Evolutionary conservation across 2,888 invertebrate genomes (phyloP).

Genomic region (Mycalesis mineus): DNA sequence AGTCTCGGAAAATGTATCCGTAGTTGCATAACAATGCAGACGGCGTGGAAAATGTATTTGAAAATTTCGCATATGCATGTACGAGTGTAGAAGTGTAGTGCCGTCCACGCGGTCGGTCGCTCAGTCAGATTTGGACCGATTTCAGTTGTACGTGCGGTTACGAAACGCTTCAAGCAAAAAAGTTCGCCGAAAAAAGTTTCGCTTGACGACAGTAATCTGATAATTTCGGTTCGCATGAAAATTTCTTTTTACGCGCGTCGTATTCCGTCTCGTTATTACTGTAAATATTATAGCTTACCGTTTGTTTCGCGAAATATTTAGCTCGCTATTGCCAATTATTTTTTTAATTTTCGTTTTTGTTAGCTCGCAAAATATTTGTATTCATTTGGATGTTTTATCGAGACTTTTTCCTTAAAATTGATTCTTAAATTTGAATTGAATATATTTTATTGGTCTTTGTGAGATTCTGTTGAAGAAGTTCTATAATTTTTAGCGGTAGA

Average conservation of each 20-base stretch:
- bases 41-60: constrained; percentile 63
- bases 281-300: constrained; percentile 48
- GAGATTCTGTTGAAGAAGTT: constrained; percentile 28
- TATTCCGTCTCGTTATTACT: constrained; percentile 48
- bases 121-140: constrained; percentile 54
- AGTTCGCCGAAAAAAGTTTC: constrained; percentile 55
- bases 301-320: constrained; percentile 42
- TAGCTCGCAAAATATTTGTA: constrained; percentile 6
- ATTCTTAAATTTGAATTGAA: too few relatives aligned
- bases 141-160: constrained; percentile 57
- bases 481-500: constrained; percentile 40
- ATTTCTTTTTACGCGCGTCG: constrained; percentile 59
- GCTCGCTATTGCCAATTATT: constrained; percentile 29
- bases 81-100: constrained; percentile 22
- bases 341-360: constrained; percentile 14
- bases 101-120: constrained; percentile 44
- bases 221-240: constrained; percentile 59
- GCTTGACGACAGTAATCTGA: constrained; percentile 60
- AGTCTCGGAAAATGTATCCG: background rate
- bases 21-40: constrained; percentile 72
- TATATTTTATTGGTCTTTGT: background rate
- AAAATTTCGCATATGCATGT: constrained; percentile 48
- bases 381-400: too few relatives aligned
- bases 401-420: background rate
- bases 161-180: constrained; percentile 58